phyloP scores from a whole-genome alignment of 1,140 invertebrate species.

The Zaprionus nigranus region DNA sequence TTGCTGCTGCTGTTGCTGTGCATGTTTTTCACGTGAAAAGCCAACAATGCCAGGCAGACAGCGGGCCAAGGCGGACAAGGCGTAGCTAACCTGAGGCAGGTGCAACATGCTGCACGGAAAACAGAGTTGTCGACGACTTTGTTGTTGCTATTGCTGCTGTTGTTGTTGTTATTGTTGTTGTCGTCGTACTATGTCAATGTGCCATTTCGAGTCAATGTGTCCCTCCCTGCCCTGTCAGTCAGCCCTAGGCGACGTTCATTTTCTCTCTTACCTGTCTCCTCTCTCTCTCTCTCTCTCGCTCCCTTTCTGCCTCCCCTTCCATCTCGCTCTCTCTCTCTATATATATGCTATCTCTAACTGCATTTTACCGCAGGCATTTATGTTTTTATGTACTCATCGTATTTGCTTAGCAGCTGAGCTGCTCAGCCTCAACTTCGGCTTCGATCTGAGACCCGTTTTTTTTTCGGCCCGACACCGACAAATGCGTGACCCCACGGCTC shows the following conservation, averaged over 20 bases:
- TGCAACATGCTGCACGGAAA: conserved; percentile 56
- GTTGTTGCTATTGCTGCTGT: background rate
- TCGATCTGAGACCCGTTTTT: conserved; percentile 33
- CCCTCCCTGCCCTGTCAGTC: conserved; percentile 14
- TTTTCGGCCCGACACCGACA: conserved; percentile 27
- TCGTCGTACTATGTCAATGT: conserved; percentile 53
- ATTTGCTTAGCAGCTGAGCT: conserved; percentile 66
- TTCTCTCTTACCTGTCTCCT: background rate
- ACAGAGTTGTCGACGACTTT: conserved; percentile 23
- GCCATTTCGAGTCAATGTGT: conserved; percentile 38
- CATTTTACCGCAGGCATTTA: conserved; percentile 60
- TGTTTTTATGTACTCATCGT: conserved; percentile 38
- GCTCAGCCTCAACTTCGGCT: conserved; percentile 1
- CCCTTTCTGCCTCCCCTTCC: background rate
- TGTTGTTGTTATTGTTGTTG: conserved; percentile 7
- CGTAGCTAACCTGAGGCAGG: conserved; percentile 52
- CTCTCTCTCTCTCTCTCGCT: background rate
- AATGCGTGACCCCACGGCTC: conserved; percentile 65
- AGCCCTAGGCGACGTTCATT: background rate
- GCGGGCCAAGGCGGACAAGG: conserved; percentile 8
- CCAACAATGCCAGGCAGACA: conserved; percentile 23
- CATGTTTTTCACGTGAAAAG: conserved; percentile 58
- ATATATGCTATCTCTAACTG: conserved; percentile 17
- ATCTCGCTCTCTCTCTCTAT: conserved; percentile 8
- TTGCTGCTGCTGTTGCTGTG: conserved; percentile 21